phyloP scores from a whole-genome alignment of 2,113 vertebrate genomes.

The Haliaeetus leucogaster region DNA sequence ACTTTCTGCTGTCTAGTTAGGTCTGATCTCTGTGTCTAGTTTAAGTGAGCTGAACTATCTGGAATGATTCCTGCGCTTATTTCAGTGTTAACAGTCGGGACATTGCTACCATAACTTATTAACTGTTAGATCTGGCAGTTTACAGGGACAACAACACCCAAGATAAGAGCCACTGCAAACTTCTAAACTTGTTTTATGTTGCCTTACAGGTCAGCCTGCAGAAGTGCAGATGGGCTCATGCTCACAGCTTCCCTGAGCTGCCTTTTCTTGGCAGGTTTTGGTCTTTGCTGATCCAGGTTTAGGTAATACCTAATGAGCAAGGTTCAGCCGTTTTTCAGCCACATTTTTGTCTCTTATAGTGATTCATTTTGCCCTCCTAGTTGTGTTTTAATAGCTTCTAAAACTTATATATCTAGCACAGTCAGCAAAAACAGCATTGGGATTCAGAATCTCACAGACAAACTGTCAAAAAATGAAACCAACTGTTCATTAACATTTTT shows the following conservation, averaged over 20 bases:
- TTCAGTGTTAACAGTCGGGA: not conserved
- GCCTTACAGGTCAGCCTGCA: not conserved
- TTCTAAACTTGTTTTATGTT: not conserved
- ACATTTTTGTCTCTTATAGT: not conserved
- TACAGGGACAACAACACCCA: not conserved
- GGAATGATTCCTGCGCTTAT: not conserved
- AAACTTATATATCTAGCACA: not conserved
- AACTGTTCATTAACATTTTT: not conserved
- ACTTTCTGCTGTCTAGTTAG: not conserved
- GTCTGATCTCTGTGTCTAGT: not conserved
- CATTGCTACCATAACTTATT: not conserved
- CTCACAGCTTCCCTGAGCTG: not conserved
- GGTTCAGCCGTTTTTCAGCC: not conserved
- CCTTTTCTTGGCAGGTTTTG: not conserved
- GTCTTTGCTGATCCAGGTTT: not conserved
- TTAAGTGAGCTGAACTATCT: not conserved
- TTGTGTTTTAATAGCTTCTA: not conserved
- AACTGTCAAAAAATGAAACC: not conserved
- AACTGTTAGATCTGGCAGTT: not conserved
- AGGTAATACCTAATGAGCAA: not conserved
- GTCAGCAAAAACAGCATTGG: constrained; percentile 1
- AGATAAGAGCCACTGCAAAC: not conserved
- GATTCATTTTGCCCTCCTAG: not conserved
- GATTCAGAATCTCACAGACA: not conserved
- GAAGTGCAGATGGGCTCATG: not conserved